A percentile compares a stretch with the other conserved stretches of the same genome.
These are phyloP conservation scores for Scrobipalpa costella DNA, from an alignment of 2,888 invertebrate species.

Conservation along the genomic window DNA sequence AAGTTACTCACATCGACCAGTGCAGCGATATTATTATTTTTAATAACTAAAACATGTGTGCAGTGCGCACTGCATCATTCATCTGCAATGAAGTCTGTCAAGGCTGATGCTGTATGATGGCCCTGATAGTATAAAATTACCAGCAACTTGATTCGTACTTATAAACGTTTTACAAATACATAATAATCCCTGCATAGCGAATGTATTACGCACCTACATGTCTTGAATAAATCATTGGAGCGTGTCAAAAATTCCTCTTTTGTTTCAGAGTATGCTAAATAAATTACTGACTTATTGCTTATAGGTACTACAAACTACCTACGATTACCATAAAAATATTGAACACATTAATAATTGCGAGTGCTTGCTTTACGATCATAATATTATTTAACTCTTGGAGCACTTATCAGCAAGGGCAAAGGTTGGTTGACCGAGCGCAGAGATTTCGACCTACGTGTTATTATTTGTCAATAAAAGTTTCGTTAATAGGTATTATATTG, in stretches of 20 bases:
- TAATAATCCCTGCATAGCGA: neutral
- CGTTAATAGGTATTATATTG: neutral
- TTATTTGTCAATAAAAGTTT: constrained; percentile 9
- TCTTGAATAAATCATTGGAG: neutral
- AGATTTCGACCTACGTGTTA: constrained; percentile 27
- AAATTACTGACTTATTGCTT: neutral
- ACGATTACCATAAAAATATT: constrained; percentile 11
- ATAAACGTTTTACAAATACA: constrained; percentile 6
- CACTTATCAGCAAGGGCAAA: constrained; percentile 30
- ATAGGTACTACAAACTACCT: neutral
- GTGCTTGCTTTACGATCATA: constrained; percentile 17
- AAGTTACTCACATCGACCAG: neutral
- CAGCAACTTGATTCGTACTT: constrained; percentile 9
- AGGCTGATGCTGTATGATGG: constrained; percentile 14
- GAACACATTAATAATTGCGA: constrained; percentile 3
- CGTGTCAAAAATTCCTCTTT: constrained; percentile 1
- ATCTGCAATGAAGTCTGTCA: constrained; percentile 18
- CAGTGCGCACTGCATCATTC: neutral
- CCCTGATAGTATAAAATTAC: constrained; percentile 19
- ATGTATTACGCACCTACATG: neutral
- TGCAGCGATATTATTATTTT: constrained; percentile 1
- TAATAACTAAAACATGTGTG: constrained; percentile 13
- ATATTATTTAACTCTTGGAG: constrained; percentile 22
- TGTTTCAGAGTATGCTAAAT: neutral
- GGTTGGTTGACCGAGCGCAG: constrained; percentile 27